These are phyloP conservation scores for Caenorhabditis sp. DNA, from an alignment of 2,888 invertebrate species.

Conservation along the genomic window DNA sequence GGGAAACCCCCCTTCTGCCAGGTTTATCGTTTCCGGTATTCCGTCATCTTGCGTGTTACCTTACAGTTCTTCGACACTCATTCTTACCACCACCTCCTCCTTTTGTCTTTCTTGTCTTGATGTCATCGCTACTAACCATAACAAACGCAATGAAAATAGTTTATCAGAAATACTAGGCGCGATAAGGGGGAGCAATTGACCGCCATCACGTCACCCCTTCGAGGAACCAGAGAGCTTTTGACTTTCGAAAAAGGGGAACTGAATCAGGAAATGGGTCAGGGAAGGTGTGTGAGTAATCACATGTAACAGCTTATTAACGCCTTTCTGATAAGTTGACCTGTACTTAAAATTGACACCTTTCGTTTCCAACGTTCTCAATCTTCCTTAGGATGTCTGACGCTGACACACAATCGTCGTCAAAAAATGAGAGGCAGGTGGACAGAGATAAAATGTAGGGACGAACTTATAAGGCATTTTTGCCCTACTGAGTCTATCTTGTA, in stretches of 20 bases:
- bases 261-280: conserved; percentile 18
- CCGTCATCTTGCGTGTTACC: conserved; percentile 7
- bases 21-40: conserved; percentile 35
- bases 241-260: background rate
- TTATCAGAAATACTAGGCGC: conserved; percentile 33
- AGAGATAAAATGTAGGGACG: background rate
- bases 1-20: background rate
- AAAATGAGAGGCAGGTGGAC: background rate
- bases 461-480: background rate
- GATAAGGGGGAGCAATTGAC: conserved; percentile 40
- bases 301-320: conserved; percentile 27
- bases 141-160: conserved; percentile 16
- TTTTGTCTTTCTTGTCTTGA: conserved; percentile 23
- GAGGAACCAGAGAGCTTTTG: conserved; percentile 32
- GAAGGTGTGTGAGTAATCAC: conserved; percentile 29
- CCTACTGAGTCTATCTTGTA: too few species aligned
- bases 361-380: background rate
- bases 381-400: conserved; percentile 28
- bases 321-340: conserved; percentile 18
- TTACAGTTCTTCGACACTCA: background rate
- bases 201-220: conserved; percentile 32
- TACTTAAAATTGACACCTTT: conserved; percentile 33
- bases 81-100: conserved; percentile 14
- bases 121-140: conserved; percentile 43
- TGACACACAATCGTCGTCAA: background rate